A percentile compares a stretch with the other conserved stretches of the same genome.
These are phyloP conservation scores for Elanoides forficatus DNA, from an alignment of 2,113 vertebrate genomes.

Conservation along the genomic window DNA sequence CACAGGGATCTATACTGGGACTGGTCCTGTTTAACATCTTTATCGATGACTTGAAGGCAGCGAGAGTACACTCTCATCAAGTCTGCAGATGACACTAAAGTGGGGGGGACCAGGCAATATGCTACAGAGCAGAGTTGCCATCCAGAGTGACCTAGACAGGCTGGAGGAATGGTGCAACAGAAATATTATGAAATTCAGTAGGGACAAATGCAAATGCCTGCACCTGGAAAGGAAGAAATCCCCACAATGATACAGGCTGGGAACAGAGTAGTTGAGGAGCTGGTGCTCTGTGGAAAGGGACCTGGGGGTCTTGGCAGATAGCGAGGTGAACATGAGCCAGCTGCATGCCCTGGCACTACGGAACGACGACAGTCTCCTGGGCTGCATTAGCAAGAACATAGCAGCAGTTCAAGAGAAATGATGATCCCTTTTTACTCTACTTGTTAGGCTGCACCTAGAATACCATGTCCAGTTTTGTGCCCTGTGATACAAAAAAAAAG, in stretches of 20 bases:
- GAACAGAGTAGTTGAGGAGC: background rate
- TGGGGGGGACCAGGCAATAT: background rate
- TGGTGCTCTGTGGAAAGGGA: background rate
- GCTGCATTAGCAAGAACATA: background rate
- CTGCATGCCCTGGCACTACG: background rate
- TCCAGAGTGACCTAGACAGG: background rate
- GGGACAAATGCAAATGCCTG: background rate
- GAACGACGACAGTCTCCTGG: background rate
- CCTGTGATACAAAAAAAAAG: background rate
- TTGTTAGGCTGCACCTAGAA: background rate
- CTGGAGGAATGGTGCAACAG: background rate
- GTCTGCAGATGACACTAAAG: background rate
- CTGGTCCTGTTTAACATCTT: background rate
- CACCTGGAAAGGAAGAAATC: background rate
- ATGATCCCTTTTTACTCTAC: background rate
- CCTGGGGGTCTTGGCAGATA: background rate
- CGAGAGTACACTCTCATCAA: background rate
- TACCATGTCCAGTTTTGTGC: background rate
- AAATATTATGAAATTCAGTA: background rate
- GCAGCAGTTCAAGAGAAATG: background rate
- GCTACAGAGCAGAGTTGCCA: background rate
- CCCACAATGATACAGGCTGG: background rate
- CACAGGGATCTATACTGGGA: background rate
- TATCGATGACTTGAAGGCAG: background rate
- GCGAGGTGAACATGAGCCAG: accelerated